phyloP scores from a whole-genome alignment of 1,140 invertebrate genomes.

The Nasonia longicornis region DNA sequence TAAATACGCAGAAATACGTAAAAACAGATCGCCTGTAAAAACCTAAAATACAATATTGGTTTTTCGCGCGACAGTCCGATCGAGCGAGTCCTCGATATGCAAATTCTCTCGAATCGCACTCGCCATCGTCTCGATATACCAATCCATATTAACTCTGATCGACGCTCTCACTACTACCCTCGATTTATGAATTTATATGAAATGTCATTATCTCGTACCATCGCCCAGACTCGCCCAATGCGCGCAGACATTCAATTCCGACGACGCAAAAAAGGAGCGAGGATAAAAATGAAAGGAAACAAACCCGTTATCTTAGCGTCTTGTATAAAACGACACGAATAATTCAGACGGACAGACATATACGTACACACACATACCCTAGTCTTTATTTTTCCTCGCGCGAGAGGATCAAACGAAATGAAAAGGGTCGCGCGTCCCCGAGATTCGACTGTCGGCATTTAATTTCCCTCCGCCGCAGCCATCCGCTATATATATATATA shows the following conservation, averaged over 20 bases:
- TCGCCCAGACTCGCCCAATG: not conserved
- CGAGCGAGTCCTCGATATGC: not conserved
- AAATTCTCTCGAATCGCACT: not conserved
- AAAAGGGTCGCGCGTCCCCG: not conserved
- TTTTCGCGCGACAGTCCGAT: too few relatives aligned
- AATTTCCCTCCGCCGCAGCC: not conserved
- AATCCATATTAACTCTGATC: not conserved
- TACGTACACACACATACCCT: not conserved
- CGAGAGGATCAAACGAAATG: not conserved
- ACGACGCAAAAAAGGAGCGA: not conserved
- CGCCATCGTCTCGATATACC: not conserved
- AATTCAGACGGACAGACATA: not conserved
- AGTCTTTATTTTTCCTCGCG: not conserved
- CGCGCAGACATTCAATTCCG: not conserved
- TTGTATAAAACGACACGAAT: not conserved
- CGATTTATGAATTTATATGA: not conserved
- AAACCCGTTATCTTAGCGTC: not conserved
- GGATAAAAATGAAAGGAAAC: not conserved
- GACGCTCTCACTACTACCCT: not conserved
- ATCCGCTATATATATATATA: not conserved
- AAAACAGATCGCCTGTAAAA: too few relatives aligned
- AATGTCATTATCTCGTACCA: not conserved
- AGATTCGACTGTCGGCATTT: not conserved
- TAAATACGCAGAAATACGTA: too few relatives aligned
- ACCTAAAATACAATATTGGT: too few relatives aligned